Percentiles rank a stretch among this genome's conserved stretches.
phyloP scores from a whole-genome alignment of 2,888 invertebrate species.

The Panopea generosa region DNA sequence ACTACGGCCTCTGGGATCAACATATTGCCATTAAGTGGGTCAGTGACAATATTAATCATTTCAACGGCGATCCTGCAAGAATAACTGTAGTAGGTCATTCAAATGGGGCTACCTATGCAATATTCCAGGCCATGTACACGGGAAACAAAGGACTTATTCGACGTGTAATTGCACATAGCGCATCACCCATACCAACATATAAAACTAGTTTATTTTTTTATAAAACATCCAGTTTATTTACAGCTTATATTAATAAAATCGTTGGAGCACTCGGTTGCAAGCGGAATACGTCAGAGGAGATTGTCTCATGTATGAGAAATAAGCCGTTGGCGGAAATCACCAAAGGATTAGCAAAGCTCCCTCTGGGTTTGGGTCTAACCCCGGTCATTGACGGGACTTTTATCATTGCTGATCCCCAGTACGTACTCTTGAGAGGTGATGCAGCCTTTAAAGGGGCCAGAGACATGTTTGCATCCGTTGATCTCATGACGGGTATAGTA shows the following conservation, averaged over 20 bases:
- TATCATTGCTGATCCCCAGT: conserved; percentile 33
- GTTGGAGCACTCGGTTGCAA: conserved; percentile 27
- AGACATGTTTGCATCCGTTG: conserved; percentile 33
- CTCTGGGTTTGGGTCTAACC: conserved; percentile 17
- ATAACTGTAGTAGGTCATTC: conserved; percentile 93
- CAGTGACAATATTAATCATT: conserved; percentile 90
- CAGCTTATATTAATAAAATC: neutral
- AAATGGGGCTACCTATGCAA: conserved; percentile 85
- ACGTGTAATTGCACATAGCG: conserved; percentile 48
- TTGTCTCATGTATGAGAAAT: conserved; percentile 26
- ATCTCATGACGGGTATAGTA: conserved; percentile 38
- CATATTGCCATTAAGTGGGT: conserved; percentile 85
- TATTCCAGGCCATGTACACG: conserved; percentile 47
- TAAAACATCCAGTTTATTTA: neutral
- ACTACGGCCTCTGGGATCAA: conserved; percentile 86
- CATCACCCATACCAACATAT: conserved; percentile 29
- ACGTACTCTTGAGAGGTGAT: conserved; percentile 16
- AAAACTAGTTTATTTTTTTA: conserved; percentile 19
- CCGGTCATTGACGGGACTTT: conserved; percentile 50
- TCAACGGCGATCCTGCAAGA: conserved; percentile 91
- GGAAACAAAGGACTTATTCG: conserved; percentile 31
- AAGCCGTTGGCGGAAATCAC: conserved; percentile 33
- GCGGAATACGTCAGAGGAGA: conserved; percentile 9
- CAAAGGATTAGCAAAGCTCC: conserved; percentile 2
- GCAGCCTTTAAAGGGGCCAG: neutral